Evolutionary conservation across 2,113 vertebrate species (phyloP), one percentile per base, ranked within the genome.

Genomic region (Petrocephalus zakoni): DNA sequence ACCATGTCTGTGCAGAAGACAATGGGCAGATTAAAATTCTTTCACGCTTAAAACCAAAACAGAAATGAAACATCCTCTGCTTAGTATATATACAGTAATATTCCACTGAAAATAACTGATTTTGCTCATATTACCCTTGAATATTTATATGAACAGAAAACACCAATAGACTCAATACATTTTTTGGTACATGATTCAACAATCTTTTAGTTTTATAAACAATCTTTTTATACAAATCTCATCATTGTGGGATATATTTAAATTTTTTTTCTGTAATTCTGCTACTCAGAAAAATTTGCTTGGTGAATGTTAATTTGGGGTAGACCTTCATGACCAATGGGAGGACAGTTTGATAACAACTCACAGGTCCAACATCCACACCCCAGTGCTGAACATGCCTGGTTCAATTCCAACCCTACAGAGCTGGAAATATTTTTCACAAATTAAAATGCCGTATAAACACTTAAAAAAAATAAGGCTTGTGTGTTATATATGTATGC

Each of bases 191-290:
- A 53, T 49, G 53, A 85, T 53, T 52, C 22, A 17, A n/a, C 55
- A 51, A 34, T 52, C 25, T 47, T 83, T 47, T 83, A 83, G 81
- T 83, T 83, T 83, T 83, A 83, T 83, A 83, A 83, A 83, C 81
- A 83, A 22, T 47, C 22, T 83, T 47, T 83, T 83, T 47, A 83
- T 47, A 83, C 46, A 83, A 49, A 83, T 83, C 37, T 83, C 46
- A 83, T 83, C 21, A 49, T 46, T 22, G 81, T 7, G 81, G 81
- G 81, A 83, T 83, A 83, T 83, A 46, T 47, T 83, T 83, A 78
- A 42, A 78, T 34, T 42, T 83, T 49, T 83, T 68, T 68, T 22
- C 21, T 46, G 34, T 42, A 78, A 78, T 78, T 78, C 72, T 8
- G 72, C 72, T 78, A 78, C 34, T 72, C 29, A n/a, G 13, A 25